phyloP scores from a whole-genome alignment of 2,888 invertebrate species.

The Baccha elongata region DNA sequence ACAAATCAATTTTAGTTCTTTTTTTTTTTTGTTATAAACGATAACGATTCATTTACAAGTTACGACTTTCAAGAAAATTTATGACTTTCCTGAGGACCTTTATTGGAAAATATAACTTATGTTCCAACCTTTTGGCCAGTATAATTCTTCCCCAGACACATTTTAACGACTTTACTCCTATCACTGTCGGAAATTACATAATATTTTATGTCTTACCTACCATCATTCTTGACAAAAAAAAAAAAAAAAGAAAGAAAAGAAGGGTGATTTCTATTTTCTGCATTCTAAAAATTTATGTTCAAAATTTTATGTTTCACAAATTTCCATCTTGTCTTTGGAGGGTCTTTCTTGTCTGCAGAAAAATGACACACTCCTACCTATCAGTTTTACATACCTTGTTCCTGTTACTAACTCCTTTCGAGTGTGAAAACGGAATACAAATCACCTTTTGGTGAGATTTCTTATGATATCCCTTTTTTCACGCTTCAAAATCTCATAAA shows the following conservation, averaged over 20 bases:
- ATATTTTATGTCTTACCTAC: conserved; percentile 25
- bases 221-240: not conserved
- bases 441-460: conserved; percentile 55
- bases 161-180: conserved; percentile 15
- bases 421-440: conserved; percentile 69
- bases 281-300: not conserved
- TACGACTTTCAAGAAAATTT: not conserved
- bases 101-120: conserved; percentile 7
- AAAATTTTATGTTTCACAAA: conserved; percentile 6
- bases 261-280: not conserved
- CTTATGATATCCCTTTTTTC: conserved; percentile 52
- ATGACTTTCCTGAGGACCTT: not conserved
- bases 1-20: not conserved
- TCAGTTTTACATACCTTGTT: not conserved
- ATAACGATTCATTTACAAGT: not conserved
- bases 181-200: conserved; percentile 26
- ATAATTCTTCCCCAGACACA: conserved; percentile 17
- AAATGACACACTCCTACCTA: no score
- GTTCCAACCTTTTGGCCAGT: not conserved
- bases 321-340: conserved; percentile 7
- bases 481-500: conserved; percentile 67
- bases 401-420: conserved; percentile 38
- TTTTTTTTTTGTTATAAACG: not conserved
- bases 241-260: no score
- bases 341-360: not conserved